Base-by-base conservation (phyloP, 2,888 invertebrate species). In the Orthosia cruda region DNA sequence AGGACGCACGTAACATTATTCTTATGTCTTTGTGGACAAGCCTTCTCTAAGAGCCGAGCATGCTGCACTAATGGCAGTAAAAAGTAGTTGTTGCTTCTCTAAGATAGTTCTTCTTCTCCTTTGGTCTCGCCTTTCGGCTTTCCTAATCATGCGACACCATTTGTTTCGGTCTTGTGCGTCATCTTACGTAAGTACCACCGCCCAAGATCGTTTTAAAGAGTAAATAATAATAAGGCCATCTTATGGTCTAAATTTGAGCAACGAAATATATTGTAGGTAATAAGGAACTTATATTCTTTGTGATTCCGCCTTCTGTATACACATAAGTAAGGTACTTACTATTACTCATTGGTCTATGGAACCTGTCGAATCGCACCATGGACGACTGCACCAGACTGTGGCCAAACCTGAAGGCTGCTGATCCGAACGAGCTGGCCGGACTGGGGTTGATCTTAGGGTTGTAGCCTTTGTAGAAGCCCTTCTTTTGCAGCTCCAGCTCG, bases 341-440 rank as follows among this genome's bases (percentile, higher is more conserved):
- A 83, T 98, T 98, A 62, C 97, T 97, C 74, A 98, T 94, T 0
- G 98, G 97, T 57, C 97, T 96, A 89, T 98, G 98, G 85, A 97
- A 97, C 13, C 97, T 97, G 88, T 98, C 98, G 88, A 97, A 98
- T 79, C 98, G 97, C 81, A 98, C 96, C 91, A 99, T 98, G 15
- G 98, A 97, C 11, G 97, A 97, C 89, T 99, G 98, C 4, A 99
- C 98, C 81, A 99, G 95, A 59, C 99, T 98, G 92, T 99, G 99
- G 0, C 99, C 99, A 92, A 99, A 99, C 32, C 99, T 97, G 93
- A 98, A 99, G 4, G 99, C 99, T 0, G 98, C 98, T 0, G 98
- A 97, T 0, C 98, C 97, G 93, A 99, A 99, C 0, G 98, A 97
- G 92, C 98, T 98, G 1, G 98, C 98, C 0, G 98, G 97, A 4